Evolutionary conservation across 2,888 invertebrate species (phyloP).

Genomic region (Chloromyia formosa): DNA sequence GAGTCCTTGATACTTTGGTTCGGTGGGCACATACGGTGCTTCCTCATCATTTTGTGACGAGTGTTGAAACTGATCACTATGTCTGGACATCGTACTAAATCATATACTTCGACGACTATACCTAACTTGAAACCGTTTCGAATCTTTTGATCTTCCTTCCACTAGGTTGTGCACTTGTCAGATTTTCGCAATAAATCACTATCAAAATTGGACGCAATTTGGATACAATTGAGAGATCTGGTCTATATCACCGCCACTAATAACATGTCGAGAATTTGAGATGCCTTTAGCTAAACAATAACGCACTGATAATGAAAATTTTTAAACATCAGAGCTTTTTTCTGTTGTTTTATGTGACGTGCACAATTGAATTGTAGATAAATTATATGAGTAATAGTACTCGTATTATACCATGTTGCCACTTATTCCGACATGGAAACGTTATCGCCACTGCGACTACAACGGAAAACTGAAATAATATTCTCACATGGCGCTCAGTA

Average conservation of each 20-base stretch:
- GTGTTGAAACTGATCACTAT: conserved; percentile 4
- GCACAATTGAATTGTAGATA: not conserved
- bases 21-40: conserved; percentile 22
- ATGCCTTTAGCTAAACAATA: not conserved
- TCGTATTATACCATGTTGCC: not conserved
- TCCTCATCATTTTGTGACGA: conserved; percentile 31
- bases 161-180: not conserved
- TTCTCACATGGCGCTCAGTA: not conserved
- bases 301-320: not conserved
- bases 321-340: not conserved
- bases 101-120: not conserved
- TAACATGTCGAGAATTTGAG: not conserved
- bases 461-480: conserved; percentile 13
- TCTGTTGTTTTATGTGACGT: not conserved
- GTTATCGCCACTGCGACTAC: conserved; percentile 18
- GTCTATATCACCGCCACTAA: conserved; percentile 15
- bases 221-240: conserved; percentile 3
- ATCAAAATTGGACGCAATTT: not conserved
- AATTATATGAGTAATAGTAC: not conserved
- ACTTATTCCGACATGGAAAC: not conserved
- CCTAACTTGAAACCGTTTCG: not conserved
- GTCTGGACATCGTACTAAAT: conserved; percentile 10
- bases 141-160: not conserved
- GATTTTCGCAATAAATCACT: not conserved
- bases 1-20: conserved; percentile 21